Percentiles rank a stretch among this genome's conserved stretches.
These are phyloP conservation scores for Caenorhabditis becei DNA, from an alignment of 2,888 invertebrate species.

Conservation along the genomic window DNA sequence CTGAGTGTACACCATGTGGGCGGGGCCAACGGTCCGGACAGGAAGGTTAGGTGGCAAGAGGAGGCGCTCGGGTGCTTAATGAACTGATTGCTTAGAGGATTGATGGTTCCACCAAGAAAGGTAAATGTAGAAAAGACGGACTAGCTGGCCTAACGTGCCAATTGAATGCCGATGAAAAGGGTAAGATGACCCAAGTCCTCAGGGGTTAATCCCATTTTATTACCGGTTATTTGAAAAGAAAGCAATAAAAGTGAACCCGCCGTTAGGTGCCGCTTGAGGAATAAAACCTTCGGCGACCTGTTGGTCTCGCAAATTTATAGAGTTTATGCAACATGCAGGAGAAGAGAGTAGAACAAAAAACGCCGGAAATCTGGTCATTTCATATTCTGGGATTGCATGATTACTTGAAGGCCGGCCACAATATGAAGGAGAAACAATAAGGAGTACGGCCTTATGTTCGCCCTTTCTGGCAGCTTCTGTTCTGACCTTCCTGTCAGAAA, in stretches of 20 bases:
- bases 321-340: conserved; percentile 45
- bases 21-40: conserved; percentile 9
- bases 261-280: conserved; percentile 24
- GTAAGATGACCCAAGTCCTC: not conserved
- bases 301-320: conserved; percentile 13
- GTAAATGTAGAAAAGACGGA: not conserved
- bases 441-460: not conserved
- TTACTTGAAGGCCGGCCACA: not conserved
- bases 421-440: conserved; percentile 18
- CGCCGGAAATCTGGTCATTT: conserved; percentile 58
- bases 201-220: conserved; percentile 52
- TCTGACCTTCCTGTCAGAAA: conserved; percentile 32
- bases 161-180: not conserved
- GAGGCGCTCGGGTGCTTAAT: not conserved
- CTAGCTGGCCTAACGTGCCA: not conserved
- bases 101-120: not conserved
- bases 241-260: conserved; percentile 13
- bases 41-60: not conserved
- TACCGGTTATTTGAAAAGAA: conserved; percentile 42
- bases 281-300: not conserved
- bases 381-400: conserved; percentile 54
- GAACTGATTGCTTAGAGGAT: too few species aligned
- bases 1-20: conserved; percentile 51
- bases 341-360: conserved; percentile 37
- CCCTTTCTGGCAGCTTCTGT: not conserved